A percentile compares a stretch with the other conserved stretches of the same genome.
Conservation (phyloP, 64 coral and sea anemone genomes). For the Pocillopora verrucosa region DNA sequence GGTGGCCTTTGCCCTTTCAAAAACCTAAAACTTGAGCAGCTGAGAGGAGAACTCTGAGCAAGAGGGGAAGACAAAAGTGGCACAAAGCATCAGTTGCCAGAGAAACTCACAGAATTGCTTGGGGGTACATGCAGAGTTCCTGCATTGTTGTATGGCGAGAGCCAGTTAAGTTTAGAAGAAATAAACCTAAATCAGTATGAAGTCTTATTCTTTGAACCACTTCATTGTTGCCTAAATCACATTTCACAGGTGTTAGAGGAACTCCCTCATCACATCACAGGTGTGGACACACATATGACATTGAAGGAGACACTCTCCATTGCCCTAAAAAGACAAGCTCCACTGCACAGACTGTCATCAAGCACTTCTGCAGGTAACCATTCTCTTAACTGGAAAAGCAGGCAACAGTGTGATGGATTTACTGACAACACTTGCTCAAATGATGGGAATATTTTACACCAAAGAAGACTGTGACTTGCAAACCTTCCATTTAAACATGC, state of each 20-base stretch:
- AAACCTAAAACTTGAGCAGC: neutral
- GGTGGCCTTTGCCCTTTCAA: conserved; percentile 4
- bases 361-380: neutral
- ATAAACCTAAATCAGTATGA: conserved; percentile 33
- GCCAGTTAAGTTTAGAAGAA: too few relatives aligned
- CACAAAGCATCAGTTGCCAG: conserved; percentile 2
- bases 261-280: neutral
- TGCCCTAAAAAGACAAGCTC: neutral
- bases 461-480: neutral
- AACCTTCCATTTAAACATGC: conserved; percentile 26
- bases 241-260: conserved; percentile 37
- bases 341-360: neutral
- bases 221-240: conserved; percentile 27
- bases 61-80: conserved; percentile 3
- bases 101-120: conserved; percentile 4
- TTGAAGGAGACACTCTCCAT: neutral
- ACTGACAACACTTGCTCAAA: conserved; percentile 39
- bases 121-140: conserved; percentile 18
- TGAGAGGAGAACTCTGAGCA: conserved; percentile 14
- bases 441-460: conserved; percentile 36
- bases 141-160: conserved; percentile 6
- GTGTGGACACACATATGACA: neutral
- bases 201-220: conserved; percentile 26
- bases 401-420: neutral
- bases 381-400: neutral